phyloP scores from a whole-genome alignment of 2,888 invertebrate genomes.

The Platycheirus albimanus region DNA sequence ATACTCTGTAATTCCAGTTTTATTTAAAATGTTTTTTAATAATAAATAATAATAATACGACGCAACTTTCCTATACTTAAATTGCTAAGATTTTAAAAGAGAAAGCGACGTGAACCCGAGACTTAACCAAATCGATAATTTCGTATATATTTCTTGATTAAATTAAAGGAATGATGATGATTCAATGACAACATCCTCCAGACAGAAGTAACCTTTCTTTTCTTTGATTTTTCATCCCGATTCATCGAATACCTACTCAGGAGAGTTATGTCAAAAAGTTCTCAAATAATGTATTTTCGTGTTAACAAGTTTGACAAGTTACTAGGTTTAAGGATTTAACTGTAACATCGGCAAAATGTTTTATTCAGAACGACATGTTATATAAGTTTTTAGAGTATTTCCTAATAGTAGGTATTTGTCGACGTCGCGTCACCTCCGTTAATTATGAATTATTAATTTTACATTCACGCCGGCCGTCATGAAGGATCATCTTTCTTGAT shows the following conservation, averaged over 20 bases:
- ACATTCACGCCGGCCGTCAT: conserved; percentile 15
- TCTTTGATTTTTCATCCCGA: too few relatives aligned
- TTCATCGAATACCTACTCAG: too few relatives aligned
- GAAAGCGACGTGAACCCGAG: too few relatives aligned
- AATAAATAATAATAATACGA: too few relatives aligned
- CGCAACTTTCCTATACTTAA: too few relatives aligned
- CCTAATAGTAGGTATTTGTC: conserved; percentile 26
- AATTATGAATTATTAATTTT: conserved; percentile 61
- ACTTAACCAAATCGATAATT: too few relatives aligned
- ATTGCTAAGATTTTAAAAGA: too few relatives aligned
- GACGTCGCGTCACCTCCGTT: conserved; percentile 44
- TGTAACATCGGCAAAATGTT: conserved; percentile 6
- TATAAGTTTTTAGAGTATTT: conserved; percentile 12
- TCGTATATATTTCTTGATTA: conserved; percentile 42
- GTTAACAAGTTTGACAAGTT: conserved; percentile 41
- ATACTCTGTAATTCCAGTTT: too few relatives aligned
- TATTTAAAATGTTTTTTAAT: too few relatives aligned
- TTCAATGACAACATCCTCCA: too few relatives aligned
- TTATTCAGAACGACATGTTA: conserved; percentile 9
- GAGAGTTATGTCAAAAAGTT: conserved; percentile 36
- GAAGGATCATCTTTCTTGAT: conserved; percentile 54
- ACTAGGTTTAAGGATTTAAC: conserved; percentile 40
- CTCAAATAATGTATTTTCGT: conserved; percentile 36
- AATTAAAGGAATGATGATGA: conserved; percentile 61
- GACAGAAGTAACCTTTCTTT: too few relatives aligned